phyloP scores from a whole-genome alignment of 2,888 invertebrate species.

The Cordilura impudica region DNA sequence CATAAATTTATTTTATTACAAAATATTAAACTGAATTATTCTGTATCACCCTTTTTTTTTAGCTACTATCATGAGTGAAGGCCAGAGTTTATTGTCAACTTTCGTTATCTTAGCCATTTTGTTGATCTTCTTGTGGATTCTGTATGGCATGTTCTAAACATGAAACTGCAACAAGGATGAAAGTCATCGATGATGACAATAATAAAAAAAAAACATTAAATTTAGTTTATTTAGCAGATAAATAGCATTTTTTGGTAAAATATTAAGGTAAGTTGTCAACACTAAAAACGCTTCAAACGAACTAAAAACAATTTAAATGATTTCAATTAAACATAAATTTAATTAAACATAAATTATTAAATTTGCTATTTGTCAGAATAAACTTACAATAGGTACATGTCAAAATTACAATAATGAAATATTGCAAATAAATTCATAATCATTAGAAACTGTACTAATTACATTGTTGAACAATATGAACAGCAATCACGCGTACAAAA shows the following conservation, averaged over 20 bases:
- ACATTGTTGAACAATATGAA: constrained; percentile 3
- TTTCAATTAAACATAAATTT: too few relatives aligned
- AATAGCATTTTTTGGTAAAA: not conserved
- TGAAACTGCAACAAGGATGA: constrained; percentile 12
- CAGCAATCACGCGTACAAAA: not conserved
- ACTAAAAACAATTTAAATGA: too few relatives aligned
- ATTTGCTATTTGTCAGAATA: too few relatives aligned
- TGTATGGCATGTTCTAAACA: constrained; percentile 80
- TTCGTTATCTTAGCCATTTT: constrained; percentile 84
- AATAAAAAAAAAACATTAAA: not conserved
- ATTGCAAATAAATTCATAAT: too few relatives aligned
- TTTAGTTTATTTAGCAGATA: not conserved
- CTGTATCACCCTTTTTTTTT: not conserved
- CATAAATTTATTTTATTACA: not conserved
- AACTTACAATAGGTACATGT: too few relatives aligned
- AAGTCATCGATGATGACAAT: constrained; percentile 13
- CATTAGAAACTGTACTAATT: not conserved
- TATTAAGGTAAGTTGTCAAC: not conserved
- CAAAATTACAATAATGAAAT: too few relatives aligned
- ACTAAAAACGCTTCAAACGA: not conserved
- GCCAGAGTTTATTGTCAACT: constrained; percentile 84
- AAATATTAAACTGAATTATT: not conserved
- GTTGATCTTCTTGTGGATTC: constrained; percentile 83
- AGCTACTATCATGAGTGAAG: constrained; percentile 78
- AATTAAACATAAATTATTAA: too few relatives aligned